Conservation (phyloP, 2,888 invertebrate genomes). For the Drosophila yooni region DNA sequence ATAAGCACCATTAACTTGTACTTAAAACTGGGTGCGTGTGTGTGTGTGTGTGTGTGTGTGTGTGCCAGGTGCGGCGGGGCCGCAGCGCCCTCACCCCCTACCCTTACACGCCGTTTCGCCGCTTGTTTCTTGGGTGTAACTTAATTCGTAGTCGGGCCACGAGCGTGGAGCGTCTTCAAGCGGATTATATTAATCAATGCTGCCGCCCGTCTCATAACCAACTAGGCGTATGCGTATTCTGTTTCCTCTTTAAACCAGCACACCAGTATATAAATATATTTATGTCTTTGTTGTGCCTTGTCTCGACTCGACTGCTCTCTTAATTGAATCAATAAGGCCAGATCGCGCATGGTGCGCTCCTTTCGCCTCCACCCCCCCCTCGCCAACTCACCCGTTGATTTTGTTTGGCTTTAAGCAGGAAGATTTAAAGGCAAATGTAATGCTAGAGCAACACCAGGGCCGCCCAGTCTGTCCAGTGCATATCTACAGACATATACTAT, state of each 20-base stretch:
- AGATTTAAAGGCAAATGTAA: constrained; percentile 77
- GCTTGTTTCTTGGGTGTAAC: constrained; percentile 54
- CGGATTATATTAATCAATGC: constrained; percentile 84
- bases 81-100: not conserved
- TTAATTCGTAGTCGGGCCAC: constrained; percentile 60
- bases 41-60: constrained; percentile 21
- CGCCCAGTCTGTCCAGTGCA: constrained; percentile 39
- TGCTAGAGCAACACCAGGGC: constrained; percentile 70
- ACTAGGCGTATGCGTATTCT: constrained; percentile 71
- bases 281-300: constrained; percentile 18
- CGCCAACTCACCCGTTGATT: constrained; percentile 40
- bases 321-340: constrained; percentile 73
- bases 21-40: constrained; percentile 68
- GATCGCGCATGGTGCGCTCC: constrained; percentile 61
- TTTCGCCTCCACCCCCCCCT: constrained; percentile 13
- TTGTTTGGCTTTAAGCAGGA: constrained; percentile 82
- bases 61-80: constrained; percentile 25
- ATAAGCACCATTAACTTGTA: constrained; percentile 82
- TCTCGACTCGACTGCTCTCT: constrained; percentile 39
- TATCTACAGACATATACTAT: constrained; percentile 21
- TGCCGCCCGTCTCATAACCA: constrained; percentile 57
- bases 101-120: not conserved
- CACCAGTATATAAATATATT: constrained; percentile 2
- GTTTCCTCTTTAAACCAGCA: constrained; percentile 32
- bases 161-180: constrained; percentile 75